These are phyloP conservation scores for Heliconius ismenius DNA, from an alignment of 2,888 invertebrate genomes.

Conservation along the genomic window DNA sequence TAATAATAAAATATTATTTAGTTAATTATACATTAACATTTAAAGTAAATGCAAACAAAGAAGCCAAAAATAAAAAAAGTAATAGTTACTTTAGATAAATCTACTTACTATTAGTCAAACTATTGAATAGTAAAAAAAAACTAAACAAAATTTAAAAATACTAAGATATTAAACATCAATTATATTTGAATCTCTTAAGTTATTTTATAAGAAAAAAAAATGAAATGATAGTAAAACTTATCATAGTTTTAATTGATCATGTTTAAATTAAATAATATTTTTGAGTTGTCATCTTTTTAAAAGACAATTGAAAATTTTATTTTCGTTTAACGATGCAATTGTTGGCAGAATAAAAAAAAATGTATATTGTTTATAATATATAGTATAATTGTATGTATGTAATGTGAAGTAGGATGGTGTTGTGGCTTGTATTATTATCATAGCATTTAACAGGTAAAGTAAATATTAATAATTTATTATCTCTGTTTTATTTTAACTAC, in stretches of 20 bases:
- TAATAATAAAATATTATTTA: background rate
- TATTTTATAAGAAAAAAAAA: conserved; percentile 4
- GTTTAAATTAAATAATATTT: conserved; percentile 1
- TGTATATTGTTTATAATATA: conserved; percentile 27
- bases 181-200: conserved; percentile 15
- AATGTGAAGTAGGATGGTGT: conserved; percentile 40
- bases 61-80: conserved; percentile 5
- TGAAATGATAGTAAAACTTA: conserved; percentile 10
- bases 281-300: background rate
- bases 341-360: conserved; percentile 13
- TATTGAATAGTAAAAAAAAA: background rate
- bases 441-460: conserved; percentile 33
- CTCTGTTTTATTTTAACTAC: conserved; percentile 32
- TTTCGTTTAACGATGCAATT: conserved; percentile 3
- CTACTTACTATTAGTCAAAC: conserved; percentile 1
- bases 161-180: background rate
- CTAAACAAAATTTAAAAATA: background rate
- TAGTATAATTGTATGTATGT: conserved; percentile 37
- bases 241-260: conserved; percentile 4
- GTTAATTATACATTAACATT: background rate
- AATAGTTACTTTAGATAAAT: conserved; percentile 3
- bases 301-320: background rate
- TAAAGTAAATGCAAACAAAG: background rate
- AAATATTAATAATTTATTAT: conserved; percentile 29
- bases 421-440: conserved; percentile 37